Evolutionary conservation across 2,888 invertebrate genomes (phyloP).

Genomic region (Melieria omissa): DNA sequence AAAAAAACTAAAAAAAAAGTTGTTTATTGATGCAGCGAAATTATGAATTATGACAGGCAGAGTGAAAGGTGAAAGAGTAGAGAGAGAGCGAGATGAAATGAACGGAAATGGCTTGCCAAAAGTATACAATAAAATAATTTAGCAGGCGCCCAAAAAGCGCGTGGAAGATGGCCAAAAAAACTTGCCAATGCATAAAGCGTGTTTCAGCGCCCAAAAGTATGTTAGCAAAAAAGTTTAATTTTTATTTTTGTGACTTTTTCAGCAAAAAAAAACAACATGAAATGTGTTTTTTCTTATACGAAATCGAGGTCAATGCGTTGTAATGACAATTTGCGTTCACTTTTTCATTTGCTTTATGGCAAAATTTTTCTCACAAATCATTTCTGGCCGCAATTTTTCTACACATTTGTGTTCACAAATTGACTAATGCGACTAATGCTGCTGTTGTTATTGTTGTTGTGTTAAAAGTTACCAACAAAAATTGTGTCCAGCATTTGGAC

Average conservation of each 20-base stretch:
- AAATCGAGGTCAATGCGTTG: conserved; percentile 33
- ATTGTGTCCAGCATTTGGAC: neutral
- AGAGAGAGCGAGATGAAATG: neutral
- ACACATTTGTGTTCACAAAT: too few relatives aligned
- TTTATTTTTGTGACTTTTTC: neutral
- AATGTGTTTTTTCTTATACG: neutral
- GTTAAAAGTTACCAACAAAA: too few relatives aligned
- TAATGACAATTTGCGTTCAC: conserved; percentile 5
- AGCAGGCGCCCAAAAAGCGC: too few relatives aligned
- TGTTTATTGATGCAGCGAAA: neutral
- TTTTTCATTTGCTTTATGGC: neutral
- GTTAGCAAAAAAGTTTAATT: neutral
- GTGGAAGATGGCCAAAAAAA: too few relatives aligned
- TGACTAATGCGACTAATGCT: too few relatives aligned
- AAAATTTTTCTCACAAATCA: neutral
- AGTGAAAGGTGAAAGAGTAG: neutral
- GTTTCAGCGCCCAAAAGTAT: neutral
- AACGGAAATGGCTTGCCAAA: too few relatives aligned
- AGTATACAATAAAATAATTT: too few relatives aligned
- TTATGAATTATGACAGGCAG: neutral
- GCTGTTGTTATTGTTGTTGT: too few relatives aligned
- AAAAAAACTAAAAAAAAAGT: neutral
- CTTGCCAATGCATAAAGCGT: too few relatives aligned
- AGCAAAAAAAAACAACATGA: conserved; percentile 12
- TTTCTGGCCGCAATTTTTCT: neutral